Evolutionary conservation across 1,140 invertebrate species (phyloP), one percentile per base, ranked within the genome.

Genomic region (Zaprionus inermis): DNA sequence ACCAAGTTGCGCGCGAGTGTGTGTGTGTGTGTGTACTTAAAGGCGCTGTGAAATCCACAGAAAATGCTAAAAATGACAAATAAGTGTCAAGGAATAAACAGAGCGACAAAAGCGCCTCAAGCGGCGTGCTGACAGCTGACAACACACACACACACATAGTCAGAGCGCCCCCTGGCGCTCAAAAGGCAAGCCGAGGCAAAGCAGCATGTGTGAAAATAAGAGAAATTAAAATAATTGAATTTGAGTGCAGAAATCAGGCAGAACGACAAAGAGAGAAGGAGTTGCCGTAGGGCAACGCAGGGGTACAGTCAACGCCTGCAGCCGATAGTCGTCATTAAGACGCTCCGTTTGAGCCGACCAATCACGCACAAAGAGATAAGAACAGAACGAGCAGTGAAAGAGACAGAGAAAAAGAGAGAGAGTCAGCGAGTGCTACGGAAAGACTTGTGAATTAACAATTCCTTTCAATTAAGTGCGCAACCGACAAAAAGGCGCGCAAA

Each of bases 381-480:
- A n/a, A 59, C 32, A 16, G 46, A 38, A 54, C 1, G 64, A 56
- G 7, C 38, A 16, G 55, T 28, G 22, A 41, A 14, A 55, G 3
- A 14, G 12, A 44, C 11, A 55, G 32, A 16, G n/a, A 18, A 34
- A 5, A 0, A 58, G 20, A 28, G n/a, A 49, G 16, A n/a, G 3
- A 16, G 32, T 4, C 3, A 41, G n/a, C 30, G 11, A n/a, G 49
- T 5, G 44, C 32, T 1, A 9, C 9, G 32, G 28, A 55, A 30
- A 55, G 68, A 55, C 72, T 76, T 88, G 77, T 72, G 83, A 86
- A 88, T 86, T 86, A 86, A 86, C 76, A 83, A 89, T 86, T 88
- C 83, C 79, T 86, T 86, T 86, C 83, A 86, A 86, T 88, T 88
- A 86, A 86, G 76, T 86, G 72, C 64, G 70, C 79, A 88, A 88